These are phyloP conservation scores for Oreortyx pictus DNA, from an alignment of 2,797 vertebrate genomes.

Conservation along the genomic window DNA sequence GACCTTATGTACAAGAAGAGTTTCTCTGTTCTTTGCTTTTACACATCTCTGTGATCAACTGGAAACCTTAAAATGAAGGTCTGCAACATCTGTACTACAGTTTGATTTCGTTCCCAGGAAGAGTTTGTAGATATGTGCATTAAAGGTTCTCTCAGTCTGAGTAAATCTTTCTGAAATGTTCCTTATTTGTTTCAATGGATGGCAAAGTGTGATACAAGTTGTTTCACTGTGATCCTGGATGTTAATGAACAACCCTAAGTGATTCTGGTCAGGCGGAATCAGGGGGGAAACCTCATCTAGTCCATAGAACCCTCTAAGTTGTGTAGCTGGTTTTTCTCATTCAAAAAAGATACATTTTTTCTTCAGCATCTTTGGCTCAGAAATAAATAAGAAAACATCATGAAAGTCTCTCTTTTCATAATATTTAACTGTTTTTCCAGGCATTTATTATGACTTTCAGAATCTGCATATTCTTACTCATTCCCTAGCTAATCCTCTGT, in stretches of 20 bases:
- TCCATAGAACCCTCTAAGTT: not conserved
- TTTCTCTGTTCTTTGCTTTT: constrained; percentile 19
- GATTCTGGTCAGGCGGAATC: not conserved
- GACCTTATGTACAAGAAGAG: constrained; percentile 27
- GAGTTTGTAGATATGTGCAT: not conserved
- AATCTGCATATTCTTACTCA: not conserved
- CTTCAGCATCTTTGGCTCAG: not conserved
- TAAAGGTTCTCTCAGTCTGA: not conserved
- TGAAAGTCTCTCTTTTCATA: not conserved
- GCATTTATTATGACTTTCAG: not conserved
- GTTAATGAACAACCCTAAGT: not conserved
- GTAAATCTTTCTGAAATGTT: not conserved
- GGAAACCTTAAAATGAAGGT: constrained; percentile 20
- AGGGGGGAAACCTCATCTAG: not conserved
- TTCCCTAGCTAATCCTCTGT: not conserved
- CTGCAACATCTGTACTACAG: not conserved
- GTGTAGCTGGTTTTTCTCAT: not conserved
- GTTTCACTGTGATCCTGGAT: not conserved
- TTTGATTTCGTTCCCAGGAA: not conserved
- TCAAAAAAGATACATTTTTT: not conserved
- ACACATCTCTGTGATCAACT: not conserved
- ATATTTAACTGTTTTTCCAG: not conserved
- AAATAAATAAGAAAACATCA: not conserved
- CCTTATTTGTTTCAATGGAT: not conserved
- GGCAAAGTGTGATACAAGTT: not conserved